Conservation (phyloP, 64 coral and sea anemone species). For the Pachyseris speciosa region DNA sequence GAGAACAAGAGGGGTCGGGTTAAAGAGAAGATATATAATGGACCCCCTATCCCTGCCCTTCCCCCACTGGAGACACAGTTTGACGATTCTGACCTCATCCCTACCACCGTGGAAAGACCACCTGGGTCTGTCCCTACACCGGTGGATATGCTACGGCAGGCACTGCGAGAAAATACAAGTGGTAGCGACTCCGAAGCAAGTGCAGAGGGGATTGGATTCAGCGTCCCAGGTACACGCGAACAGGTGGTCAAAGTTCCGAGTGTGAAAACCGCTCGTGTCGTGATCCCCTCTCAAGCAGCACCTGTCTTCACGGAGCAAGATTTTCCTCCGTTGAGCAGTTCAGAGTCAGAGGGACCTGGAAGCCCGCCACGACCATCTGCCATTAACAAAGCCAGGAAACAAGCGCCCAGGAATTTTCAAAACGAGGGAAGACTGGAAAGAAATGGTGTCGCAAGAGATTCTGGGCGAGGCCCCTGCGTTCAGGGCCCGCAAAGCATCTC, state of each 20-base stretch:
- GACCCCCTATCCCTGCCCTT: not conserved
- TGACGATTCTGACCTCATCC: not conserved
- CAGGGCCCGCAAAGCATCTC: not conserved
- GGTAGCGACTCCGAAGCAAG: slow-evolving; percentile 30
- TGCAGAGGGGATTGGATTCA: not conserved
- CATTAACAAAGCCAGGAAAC: not conserved
- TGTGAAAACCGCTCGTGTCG: not conserved
- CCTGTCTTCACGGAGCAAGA: slow-evolving; percentile 59
- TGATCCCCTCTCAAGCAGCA: not conserved
- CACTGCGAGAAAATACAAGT: not conserved
- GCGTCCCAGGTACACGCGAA: not conserved
- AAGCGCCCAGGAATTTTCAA: not conserved
- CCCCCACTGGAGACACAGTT: not conserved
- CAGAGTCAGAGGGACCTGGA: slow-evolving; percentile 59
- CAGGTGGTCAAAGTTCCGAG: not conserved
- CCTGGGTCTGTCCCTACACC: not conserved
- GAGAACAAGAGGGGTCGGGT: slow-evolving; percentile 66
- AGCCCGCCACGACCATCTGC: slow-evolving; percentile 28
- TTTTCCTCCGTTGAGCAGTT: slow-evolving; percentile 85
- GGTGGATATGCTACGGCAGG: not conserved
- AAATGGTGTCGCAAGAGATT: not conserved
- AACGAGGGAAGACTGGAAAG: not conserved
- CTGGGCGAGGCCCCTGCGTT: not conserved
- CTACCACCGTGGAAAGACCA: no score
- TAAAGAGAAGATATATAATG: slow-evolving; percentile 19